These are phyloP conservation scores for Marasmarcha lunaedactyla DNA, from an alignment of 2,888 invertebrate genomes.

Conservation along the genomic window DNA sequence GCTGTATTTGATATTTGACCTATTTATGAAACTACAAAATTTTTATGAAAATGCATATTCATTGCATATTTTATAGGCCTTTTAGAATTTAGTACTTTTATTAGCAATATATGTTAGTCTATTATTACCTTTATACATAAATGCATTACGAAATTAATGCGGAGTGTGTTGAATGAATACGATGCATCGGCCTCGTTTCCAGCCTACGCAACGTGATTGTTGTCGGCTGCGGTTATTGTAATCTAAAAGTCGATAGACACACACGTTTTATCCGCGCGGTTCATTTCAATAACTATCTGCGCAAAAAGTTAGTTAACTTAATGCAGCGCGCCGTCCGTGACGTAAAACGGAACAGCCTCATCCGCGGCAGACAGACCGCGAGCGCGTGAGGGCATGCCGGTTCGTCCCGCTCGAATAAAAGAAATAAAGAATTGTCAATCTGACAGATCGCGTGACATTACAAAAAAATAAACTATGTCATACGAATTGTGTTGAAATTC, in stretches of 20 bases:
- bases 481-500: no score
- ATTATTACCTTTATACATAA: no score
- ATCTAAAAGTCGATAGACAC: slow-evolving; percentile 18
- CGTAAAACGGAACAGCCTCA: slow-evolving; percentile 40
- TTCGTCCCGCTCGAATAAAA: slow-evolving; percentile 22
- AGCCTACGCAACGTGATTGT: slow-evolving; percentile 36
- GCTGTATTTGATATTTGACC: no score
- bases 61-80: no score
- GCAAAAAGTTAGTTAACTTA: slow-evolving; percentile 2
- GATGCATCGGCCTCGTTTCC: slow-evolving; percentile 44
- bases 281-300: background rate
- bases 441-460: no score
- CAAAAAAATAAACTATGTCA: slow-evolving; percentile 31
- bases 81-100: no score
- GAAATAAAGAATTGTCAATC: slow-evolving; percentile 8
- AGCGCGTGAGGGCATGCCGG: slow-evolving; percentile 20
- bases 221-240: slow-evolving; percentile 47
- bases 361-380: slow-evolving; percentile 31
- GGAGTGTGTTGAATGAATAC: slow-evolving; percentile 16
- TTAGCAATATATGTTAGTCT: no score
- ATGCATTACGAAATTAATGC: no score
- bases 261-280: slow-evolving; percentile 11
- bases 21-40: no score
- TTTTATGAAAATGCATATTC: no score
- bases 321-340: slow-evolving; percentile 33